These are phyloP conservation scores for Neria commutata DNA, from an alignment of 2,888 invertebrate genomes.

Conservation along the genomic window DNA sequence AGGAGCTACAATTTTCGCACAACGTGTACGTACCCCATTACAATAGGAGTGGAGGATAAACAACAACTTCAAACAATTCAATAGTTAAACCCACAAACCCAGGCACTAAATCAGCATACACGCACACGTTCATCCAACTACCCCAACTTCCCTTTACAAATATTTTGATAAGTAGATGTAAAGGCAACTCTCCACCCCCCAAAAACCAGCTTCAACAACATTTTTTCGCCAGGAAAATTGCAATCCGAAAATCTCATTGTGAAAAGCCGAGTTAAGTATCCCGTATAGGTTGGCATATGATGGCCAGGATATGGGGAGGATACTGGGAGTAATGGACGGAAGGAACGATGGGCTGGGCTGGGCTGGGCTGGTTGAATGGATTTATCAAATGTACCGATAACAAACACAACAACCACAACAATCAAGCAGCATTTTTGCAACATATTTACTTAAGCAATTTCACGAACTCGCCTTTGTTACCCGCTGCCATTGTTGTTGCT, in stretches of 20 bases:
- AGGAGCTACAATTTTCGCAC: no score
- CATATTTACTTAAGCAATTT: constrained; percentile 46
- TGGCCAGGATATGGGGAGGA: constrained; percentile 33
- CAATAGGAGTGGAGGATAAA: constrained; percentile 17
- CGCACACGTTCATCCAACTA: constrained; percentile 22
- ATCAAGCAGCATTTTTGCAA: constrained; percentile 37
- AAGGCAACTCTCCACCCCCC: not conserved
- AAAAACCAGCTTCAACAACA: constrained; percentile 15
- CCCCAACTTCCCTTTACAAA: not conserved
- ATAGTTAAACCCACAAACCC: constrained; percentile 52
- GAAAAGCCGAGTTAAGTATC: constrained; percentile 56
- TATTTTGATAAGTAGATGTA: not conserved
- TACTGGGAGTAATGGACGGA: constrained; percentile 33
- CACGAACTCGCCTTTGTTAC: constrained; percentile 4
- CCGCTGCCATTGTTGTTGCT: not conserved
- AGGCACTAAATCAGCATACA: constrained; percentile 46
- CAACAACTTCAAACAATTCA: constrained; percentile 30
- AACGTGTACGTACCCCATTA: constrained; percentile 14
- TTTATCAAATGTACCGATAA: not conserved
- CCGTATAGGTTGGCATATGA: constrained; percentile 25
- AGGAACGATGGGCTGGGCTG: no score
- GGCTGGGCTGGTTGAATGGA: not conserved
- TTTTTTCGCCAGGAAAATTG: constrained; percentile 43
- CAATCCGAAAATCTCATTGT: constrained; percentile 60
- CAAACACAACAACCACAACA: not conserved